These are phyloP conservation scores for Syrphus vitripennis DNA, from an alignment of 2,888 invertebrate genomes.

Conservation along the genomic window DNA sequence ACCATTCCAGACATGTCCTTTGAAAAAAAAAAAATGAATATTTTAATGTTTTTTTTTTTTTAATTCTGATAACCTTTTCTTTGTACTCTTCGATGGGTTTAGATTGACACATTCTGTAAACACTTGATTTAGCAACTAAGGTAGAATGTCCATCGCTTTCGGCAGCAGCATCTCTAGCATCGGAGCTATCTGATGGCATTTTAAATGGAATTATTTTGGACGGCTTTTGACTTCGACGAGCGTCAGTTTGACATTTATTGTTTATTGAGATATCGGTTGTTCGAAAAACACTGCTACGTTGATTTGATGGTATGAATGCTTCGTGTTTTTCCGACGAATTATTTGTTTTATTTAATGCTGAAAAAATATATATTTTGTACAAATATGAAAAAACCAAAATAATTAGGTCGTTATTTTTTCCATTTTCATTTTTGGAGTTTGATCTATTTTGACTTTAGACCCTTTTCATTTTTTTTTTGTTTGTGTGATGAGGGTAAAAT, in stretches of 20 bases:
- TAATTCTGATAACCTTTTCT: constrained; percentile 8
- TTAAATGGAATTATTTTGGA: constrained; percentile 9
- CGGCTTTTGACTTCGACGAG: constrained; percentile 16
- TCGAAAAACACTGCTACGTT: background rate
- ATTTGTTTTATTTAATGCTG: background rate
- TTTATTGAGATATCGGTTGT: background rate
- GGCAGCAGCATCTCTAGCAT: background rate
- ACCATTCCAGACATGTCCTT: constrained; percentile 68
- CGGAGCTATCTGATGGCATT: constrained; percentile 1
- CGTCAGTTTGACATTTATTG: background rate
- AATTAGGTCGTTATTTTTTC: background rate
- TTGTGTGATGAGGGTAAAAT: background rate
- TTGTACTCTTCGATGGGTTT: constrained; percentile 30
- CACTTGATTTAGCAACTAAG: constrained; percentile 41
- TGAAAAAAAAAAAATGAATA: constrained; percentile 13
- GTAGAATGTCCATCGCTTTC: constrained; percentile 60
- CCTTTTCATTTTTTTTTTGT: background rate
- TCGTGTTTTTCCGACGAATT: background rate
- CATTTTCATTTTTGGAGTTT: background rate
- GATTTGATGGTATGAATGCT: background rate
- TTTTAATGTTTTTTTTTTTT: no score
- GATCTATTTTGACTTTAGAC: background rate
- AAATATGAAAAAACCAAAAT: background rate
- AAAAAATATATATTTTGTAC: background rate
- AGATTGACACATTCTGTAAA: constrained; percentile 40